Evolutionary conservation across 2,113 vertebrate genomes (phyloP).

Genomic region (Tachycineta bicolor): DNA sequence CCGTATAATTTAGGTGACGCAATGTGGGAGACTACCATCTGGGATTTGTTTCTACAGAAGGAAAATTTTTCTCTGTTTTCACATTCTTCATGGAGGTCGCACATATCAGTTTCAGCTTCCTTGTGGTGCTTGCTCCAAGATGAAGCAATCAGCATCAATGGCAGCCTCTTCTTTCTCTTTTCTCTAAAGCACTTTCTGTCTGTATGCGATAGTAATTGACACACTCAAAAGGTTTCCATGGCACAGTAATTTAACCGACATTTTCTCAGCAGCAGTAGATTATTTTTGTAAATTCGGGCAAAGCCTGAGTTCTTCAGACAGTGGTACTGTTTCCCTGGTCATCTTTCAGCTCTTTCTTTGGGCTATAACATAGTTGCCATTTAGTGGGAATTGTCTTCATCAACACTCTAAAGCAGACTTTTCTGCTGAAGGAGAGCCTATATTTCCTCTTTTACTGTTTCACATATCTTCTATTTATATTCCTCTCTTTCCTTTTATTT

Average conservation of each 20-base stretch:
- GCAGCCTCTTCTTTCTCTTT: neutral
- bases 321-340: neutral
- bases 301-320: neutral
- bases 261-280: neutral
- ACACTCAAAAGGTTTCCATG: neutral
- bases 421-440: neutral
- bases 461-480: neutral
- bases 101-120: neutral
- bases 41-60: neutral
- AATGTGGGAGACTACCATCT: neutral
- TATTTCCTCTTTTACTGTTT: neutral
- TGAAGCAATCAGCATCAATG: neutral
- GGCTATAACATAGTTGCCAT: neutral
- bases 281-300: neutral
- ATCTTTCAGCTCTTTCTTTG: neutral
- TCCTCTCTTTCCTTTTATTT: neutral
- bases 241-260: neutral
- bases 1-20: neutral
- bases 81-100: neutral
- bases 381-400: neutral
- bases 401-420: neutral
- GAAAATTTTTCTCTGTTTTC: neutral
- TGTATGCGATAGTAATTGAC: neutral
- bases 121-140: neutral
- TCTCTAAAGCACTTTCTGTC: neutral